Percentiles rank a stretch among this genome's conserved stretches.
phyloP scores from a whole-genome alignment of 2,797 vertebrate genomes.

The Pitangus sulphuratus region DNA sequence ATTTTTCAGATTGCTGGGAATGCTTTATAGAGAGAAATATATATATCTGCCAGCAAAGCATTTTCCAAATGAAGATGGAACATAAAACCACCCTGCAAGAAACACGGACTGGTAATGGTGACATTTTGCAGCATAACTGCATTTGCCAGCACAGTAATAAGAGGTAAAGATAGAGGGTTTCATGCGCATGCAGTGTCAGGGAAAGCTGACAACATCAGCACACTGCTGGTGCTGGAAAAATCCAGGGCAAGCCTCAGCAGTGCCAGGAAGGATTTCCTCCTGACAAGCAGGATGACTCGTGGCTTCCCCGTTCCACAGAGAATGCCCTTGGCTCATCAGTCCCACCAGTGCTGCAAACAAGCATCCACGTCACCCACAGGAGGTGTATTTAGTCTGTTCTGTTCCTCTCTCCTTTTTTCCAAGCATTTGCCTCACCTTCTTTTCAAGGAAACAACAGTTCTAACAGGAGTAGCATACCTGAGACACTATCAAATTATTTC shows the following conservation, averaged over 20 bases:
- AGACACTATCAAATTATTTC: background rate
- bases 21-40: conserved; percentile 38
- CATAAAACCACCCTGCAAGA: conserved; percentile 26
- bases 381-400: background rate
- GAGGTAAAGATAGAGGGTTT: background rate
- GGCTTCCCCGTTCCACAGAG: background rate
- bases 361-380: background rate
- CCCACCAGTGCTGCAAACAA: background rate
- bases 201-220: background rate
- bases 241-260: background rate
- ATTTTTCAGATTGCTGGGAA: conserved; percentile 43
- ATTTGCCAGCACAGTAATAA: background rate
- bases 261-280: background rate
- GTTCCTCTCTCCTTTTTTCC: background rate
- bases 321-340: background rate
- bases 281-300: background rate
- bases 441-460: background rate
- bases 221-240: background rate
- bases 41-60: conserved; percentile 52
- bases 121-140: conserved; percentile 24
- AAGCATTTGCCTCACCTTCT: background rate
- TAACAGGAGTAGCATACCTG: background rate
- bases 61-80: conserved; percentile 63
- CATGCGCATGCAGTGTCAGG: background rate
- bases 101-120: conserved; percentile 26